phyloP scores from a whole-genome alignment of 2,113 vertebrate species.

The Brienomyrus brachyistius region DNA sequence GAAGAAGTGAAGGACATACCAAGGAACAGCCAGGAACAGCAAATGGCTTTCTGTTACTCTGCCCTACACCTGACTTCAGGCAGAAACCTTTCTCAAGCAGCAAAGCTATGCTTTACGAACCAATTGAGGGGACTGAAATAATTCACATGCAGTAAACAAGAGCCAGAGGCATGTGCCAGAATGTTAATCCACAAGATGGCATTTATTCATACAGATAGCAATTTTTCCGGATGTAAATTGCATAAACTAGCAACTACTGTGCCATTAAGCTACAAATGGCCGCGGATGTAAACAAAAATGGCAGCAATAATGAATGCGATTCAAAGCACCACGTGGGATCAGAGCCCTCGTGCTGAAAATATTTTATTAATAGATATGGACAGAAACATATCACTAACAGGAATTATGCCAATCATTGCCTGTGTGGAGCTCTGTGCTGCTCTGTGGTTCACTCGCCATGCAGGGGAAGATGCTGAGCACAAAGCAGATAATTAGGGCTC shows the following conservation, averaged over 20 bases:
- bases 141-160: not conserved
- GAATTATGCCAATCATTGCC: not conserved
- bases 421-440: not conserved
- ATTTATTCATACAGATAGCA: not conserved
- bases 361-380: not conserved
- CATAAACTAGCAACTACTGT: not conserved
- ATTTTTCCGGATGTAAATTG: not conserved
- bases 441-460: not conserved
- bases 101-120: not conserved
- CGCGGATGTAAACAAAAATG: not conserved
- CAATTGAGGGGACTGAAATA: not conserved
- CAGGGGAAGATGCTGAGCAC: not conserved
- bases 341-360: not conserved
- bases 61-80: not conserved
- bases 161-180: not conserved
- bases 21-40: not conserved
- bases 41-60: not conserved
- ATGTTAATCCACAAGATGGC: not conserved
- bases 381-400: not conserved
- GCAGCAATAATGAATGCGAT: not conserved
- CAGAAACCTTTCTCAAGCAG: not conserved
- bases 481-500: not conserved
- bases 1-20: not conserved
- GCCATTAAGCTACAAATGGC: not conserved
- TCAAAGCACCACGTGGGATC: not conserved